phyloP scores from a whole-genome alignment of 2,113 vertebrate species.

The Sula dactylatra region DNA sequence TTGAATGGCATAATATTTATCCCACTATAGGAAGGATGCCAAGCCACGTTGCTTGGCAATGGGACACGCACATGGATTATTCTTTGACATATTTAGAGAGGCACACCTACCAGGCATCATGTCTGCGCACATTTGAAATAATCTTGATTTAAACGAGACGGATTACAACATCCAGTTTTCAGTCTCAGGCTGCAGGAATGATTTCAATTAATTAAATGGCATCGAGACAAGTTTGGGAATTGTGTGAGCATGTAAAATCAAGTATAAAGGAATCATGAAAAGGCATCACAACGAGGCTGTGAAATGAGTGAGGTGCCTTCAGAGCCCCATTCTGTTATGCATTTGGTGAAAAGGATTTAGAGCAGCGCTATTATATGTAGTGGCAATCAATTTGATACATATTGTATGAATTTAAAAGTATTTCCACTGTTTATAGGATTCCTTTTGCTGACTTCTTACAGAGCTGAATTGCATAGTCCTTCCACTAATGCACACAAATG shows the following conservation, averaged over 20 bases:
- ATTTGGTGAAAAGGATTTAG: background rate
- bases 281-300: background rate
- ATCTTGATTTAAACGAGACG: background rate
- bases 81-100: background rate
- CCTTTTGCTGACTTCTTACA: background rate
- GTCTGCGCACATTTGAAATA: constrained; percentile 14
- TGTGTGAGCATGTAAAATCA: background rate
- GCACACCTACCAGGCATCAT: constrained; percentile 11
- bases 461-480: background rate
- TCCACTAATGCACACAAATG: background rate
- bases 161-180: background rate
- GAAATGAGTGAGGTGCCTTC: background rate
- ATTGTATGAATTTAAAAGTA: background rate
- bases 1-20: background rate
- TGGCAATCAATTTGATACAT: background rate
- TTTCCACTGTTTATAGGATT: background rate
- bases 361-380: background rate
- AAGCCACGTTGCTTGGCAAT: background rate
- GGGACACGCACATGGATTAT: accelerated
- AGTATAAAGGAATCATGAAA: background rate
- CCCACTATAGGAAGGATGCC: background rate
- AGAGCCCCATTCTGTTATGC: background rate
- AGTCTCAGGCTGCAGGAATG: background rate
- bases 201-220: background rate
- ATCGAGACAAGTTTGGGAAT: background rate